Evolutionary conservation across 2,113 vertebrate genomes (phyloP), one percentile per base, ranked within the genome.

Genomic region (Otolemur garnettii): DNA sequence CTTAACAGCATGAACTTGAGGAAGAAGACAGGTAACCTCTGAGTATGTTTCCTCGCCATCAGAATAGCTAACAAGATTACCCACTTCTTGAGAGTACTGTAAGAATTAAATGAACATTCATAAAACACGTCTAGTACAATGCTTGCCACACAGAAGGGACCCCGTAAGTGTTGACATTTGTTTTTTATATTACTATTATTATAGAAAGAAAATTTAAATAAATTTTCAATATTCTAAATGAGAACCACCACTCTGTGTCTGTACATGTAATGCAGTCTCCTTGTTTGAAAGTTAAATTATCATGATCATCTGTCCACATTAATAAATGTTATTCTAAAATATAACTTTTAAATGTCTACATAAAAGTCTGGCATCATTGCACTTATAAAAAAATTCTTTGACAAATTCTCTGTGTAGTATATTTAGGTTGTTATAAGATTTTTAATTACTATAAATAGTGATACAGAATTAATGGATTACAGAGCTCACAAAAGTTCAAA

Each of bases 31-130:
- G 8, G 15, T 42, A n/a, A 71, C 19, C 1, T 11, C 38, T 30
- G 79, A 83, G 13, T 21, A 13, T 64, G 14, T n/a, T 71, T 81
- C 14, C 3, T 68, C 24, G 5, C 62, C n/a, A 10, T 50, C 75
- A 62, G 30, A 78, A 59, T 19, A 53, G 26, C n/a, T 82, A 30
- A 22, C 80, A 62, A 62, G 12, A 35, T 53, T 71, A 7, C 62
- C 24, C 45, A 38, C 26, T 17, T 93, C 18, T n/a, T 35, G 11
- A 71, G 10, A 15, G 86, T 77, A 18, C 45, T 78, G 11, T 83
- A 42, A 68, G 14, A 42, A 75, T 81, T 72, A 89, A 91, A 53
- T 57, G 35, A 95, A 59, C 79, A 91, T 50, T 91, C 64, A 33
- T 71, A 35, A 89, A 95, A 60, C 35, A 78, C n/a, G 18, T 7